phyloP scores from a whole-genome alignment of 2,113 vertebrate genomes.

The Chroicocephalus ridibundus region DNA sequence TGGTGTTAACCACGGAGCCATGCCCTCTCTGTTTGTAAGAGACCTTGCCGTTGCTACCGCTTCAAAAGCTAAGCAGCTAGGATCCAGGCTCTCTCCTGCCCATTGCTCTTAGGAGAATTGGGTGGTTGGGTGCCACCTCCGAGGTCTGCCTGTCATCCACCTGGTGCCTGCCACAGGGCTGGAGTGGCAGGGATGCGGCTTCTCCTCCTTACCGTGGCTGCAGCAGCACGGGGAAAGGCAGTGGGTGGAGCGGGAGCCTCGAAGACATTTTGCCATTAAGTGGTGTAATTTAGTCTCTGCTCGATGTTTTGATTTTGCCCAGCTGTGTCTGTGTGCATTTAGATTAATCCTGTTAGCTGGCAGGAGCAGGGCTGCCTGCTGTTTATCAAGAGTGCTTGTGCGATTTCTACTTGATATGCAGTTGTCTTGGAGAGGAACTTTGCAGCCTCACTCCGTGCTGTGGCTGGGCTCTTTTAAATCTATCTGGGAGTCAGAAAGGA shows the following conservation, averaged over 20 bases:
- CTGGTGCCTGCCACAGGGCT: neutral
- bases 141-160: neutral
- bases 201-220: neutral
- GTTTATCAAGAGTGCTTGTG: conserved; percentile 61
- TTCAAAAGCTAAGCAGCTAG: neutral
- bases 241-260: neutral
- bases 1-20: neutral
- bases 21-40: neutral
- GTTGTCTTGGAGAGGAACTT: neutral
- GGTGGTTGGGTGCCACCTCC: neutral
- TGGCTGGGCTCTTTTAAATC: neutral
- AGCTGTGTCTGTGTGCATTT: conserved; percentile 62
- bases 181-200: neutral
- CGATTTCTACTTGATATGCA: conserved; percentile 40
- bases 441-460: neutral
- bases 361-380: conserved; percentile 38
- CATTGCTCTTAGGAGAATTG: neutral
- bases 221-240: neutral
- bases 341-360: conserved; percentile 69
- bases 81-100: neutral
- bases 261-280: neutral
- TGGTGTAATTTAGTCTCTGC: conserved; percentile 22
- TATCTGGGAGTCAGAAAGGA: fast-evolving
- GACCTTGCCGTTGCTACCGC: neutral
- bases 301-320: conserved; percentile 67